phyloP scores from a whole-genome alignment of 2,888 invertebrate species.

The Epinotia brunnichana region DNA sequence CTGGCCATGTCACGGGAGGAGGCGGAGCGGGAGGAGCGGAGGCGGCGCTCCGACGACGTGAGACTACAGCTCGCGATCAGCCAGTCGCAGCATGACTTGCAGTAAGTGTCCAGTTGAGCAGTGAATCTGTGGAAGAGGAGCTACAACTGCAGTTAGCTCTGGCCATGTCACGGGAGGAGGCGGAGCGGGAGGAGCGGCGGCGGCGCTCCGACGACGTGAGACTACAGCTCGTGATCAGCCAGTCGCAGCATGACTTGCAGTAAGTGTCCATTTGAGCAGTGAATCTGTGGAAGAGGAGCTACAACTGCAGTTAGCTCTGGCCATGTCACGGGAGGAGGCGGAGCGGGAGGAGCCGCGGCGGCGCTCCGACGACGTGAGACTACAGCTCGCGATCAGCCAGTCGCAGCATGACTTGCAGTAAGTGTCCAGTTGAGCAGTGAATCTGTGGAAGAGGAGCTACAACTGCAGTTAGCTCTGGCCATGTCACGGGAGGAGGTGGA shows the following conservation, averaged over 20 bases:
- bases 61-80: slow-evolving; percentile 86
- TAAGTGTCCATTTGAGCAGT: slow-evolving; percentile 70
- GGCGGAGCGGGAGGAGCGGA: too few species aligned
- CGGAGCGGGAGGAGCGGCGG: slow-evolving; percentile 97
- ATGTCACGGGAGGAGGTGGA: too few species aligned
- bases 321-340: slow-evolving; percentile 99
- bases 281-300: slow-evolving; percentile 87
- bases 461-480: too few species aligned
- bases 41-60: too few species aligned
- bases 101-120: slow-evolving; percentile 81
- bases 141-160: slow-evolving; percentile 98
- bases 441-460: slow-evolving; percentile 86
- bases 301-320: slow-evolving; percentile 98
- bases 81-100: slow-evolving; percentile 97
- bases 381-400: slow-evolving; percentile 97
- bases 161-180: slow-evolving; percentile 99
- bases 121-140: slow-evolving; percentile 89
- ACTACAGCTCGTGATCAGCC: slow-evolving; percentile 96
- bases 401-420: slow-evolving; percentile 96
- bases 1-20: too few species aligned
- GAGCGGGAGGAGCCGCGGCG: slow-evolving; percentile 97
- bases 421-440: slow-evolving; percentile 52
- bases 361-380: slow-evolving; percentile 96
- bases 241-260: slow-evolving; percentile 97
- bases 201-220: slow-evolving; percentile 97